Percentiles rank a stretch among this genome's conserved stretches.
These are phyloP conservation scores for Hymenochirus boettgeri DNA, from an alignment of 2,113 vertebrate genomes.

Conservation along the genomic window DNA sequence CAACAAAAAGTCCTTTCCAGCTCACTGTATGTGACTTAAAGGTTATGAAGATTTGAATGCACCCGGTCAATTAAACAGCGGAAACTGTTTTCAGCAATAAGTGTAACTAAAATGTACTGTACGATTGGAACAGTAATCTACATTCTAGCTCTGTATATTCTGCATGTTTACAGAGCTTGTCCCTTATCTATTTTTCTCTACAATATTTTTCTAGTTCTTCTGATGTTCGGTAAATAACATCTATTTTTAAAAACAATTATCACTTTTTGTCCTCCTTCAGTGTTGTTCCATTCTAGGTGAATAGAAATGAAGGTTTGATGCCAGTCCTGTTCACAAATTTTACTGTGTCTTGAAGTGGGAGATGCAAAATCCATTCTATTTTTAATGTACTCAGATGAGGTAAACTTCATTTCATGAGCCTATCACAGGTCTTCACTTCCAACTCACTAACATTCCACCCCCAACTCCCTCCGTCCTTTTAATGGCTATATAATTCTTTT, in stretches of 20 bases:
- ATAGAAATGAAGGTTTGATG: conserved; percentile 14
- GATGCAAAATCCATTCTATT: conserved; percentile 27
- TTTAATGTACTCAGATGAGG: conserved; percentile 35
- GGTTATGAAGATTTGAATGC: not conserved
- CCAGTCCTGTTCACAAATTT: not conserved
- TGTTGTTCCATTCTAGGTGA: conserved; percentile 21
- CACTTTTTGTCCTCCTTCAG: not conserved
- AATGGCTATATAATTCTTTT: conserved; percentile 48
- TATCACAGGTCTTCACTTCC: conserved; percentile 47
- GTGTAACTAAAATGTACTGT: too few relatives aligned
- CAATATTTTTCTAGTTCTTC: too few relatives aligned
- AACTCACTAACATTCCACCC: conserved; percentile 39
- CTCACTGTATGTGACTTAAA: conserved; percentile 3
- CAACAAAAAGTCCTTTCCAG: conserved; percentile 6
- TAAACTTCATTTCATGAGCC: conserved; percentile 49
- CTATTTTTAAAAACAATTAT: too few relatives aligned
- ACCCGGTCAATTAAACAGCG: conserved; percentile 1
- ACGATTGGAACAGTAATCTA: too few relatives aligned
- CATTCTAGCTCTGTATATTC: too few relatives aligned
- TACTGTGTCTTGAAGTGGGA: not conserved
- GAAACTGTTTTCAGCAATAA: not conserved
- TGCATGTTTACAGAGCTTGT: too few relatives aligned
- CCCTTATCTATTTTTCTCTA: too few relatives aligned
- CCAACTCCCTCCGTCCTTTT: conserved; percentile 42
- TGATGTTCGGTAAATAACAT: too few relatives aligned